Evolutionary conservation across 2,113 vertebrate species (phyloP), one percentile per base, ranked within the genome.

Genomic region (Diphyllodes magnificus): DNA sequence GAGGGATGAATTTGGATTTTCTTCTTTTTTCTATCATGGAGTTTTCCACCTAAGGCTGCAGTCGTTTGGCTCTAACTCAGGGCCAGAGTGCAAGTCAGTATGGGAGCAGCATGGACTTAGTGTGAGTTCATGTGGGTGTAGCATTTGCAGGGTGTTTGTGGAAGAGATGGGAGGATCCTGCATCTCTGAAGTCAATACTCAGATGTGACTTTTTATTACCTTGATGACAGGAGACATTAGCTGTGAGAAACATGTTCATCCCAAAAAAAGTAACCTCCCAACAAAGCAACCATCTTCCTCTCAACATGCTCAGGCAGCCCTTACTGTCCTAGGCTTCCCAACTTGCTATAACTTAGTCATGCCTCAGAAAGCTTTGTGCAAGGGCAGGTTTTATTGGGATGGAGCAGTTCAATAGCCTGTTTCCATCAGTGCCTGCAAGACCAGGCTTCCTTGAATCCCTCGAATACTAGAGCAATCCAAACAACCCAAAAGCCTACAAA

Each of bases 271-370:
- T 13, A 83, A 61, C 42, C 54, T 83, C 45, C 69, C 22, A 37
- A 51, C 18, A 64, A 57, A 50, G 71, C 45, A 86, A 37, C n/a
- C 0, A 0, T 57, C 30, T 50, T 24, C 51, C 28, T 81, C 44
- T 39, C 57, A 12, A 21, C 7, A 5, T 19, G 71, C n/a, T 91
- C 33, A 45, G 28, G 50, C 80, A 92, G 35, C 57, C 44, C 25
- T 18, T 28, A 33, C 42, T 2, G 3, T n/a, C 0, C 0, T 19
- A 59, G 47, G 18, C 37, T 69, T 92, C 64, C 42, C 30, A 15
- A 15, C 59, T 77, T 11, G 11, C 25, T 76, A 6, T 12, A 64
- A 31, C 11, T 21, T 57, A 81, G 57, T n/a, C 12, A 8, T 35
- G 69, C 56, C 40, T 49, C 49, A 53, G 47, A 65, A 75, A 70